Conservation (phyloP, 2,888 invertebrate genomes). For the Pollenia amentaria region DNA sequence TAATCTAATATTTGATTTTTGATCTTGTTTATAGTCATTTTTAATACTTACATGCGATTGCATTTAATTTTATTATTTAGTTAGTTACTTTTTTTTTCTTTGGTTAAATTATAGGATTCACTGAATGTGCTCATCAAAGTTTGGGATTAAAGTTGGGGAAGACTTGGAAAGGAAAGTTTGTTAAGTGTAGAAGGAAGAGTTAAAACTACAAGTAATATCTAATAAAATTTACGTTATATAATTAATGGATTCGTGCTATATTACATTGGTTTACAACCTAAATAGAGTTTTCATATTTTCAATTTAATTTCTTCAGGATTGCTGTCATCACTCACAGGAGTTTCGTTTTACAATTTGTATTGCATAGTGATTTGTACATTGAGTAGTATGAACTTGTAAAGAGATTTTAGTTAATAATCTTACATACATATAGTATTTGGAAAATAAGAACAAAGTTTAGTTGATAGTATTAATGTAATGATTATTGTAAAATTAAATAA, state of each 20-base stretch:
- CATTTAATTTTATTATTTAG: slow-evolving; percentile 14
- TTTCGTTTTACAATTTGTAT: slow-evolving; percentile 72
- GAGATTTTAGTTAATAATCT: slow-evolving; percentile 26
- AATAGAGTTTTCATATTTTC: slow-evolving; percentile 77
- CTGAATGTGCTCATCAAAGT: slow-evolving; percentile 81
- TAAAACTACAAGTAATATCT: slow-evolving; percentile 38
- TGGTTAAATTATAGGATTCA: slow-evolving; percentile 80
- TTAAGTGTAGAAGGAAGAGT: slow-evolving; percentile 3
- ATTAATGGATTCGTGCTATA: slow-evolving; percentile 62
- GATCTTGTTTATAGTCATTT: slow-evolving; percentile 6
- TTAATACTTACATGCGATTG: slow-evolving; percentile 21
- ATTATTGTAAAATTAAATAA: slow-evolving; percentile 59
- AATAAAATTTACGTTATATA: slow-evolving; percentile 50
- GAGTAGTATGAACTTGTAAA: slow-evolving; percentile 62
- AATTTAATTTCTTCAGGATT: slow-evolving; percentile 60
- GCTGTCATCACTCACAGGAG: slow-evolving; percentile 65
- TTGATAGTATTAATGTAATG: slow-evolving; percentile 31
- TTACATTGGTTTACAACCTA: slow-evolving; percentile 79
- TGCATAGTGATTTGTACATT: slow-evolving; percentile 73
- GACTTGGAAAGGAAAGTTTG: slow-evolving; percentile 18
- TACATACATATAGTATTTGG: slow-evolving; percentile 28
- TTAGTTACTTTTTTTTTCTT: slow-evolving; percentile 60
- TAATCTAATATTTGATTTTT: slow-evolving; percentile 17
- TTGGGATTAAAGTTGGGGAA: slow-evolving; percentile 1
- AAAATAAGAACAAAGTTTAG: slow-evolving; percentile 33